A percentile compares a stretch with the other conserved stretches of the same genome.
Conservation (phyloP, 2,888 invertebrate genomes). For the Terebella lapidaria region DNA sequence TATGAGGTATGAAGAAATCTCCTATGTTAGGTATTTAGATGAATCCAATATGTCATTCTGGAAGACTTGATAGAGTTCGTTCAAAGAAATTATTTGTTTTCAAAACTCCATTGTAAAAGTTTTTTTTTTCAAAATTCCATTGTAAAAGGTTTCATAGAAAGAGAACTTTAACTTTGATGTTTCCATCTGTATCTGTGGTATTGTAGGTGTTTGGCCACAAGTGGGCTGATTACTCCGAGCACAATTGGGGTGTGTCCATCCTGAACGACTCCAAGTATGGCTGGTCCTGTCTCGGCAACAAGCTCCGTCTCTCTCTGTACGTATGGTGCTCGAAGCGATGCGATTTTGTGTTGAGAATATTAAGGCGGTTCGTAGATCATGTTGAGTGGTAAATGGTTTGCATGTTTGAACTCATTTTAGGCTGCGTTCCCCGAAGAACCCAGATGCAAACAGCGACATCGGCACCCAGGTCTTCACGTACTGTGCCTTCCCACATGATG, state of each 20-base stretch:
- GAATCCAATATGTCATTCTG: no score
- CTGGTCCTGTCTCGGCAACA: slow-evolving; percentile 52
- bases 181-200: no score
- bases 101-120: no score
- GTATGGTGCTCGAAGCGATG: slow-evolving; percentile 15
- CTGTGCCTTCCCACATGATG: slow-evolving; percentile 25
- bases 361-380: neutral
- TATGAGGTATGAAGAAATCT: slow-evolving; percentile 54
- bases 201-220: slow-evolving; percentile 57
- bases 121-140: no score
- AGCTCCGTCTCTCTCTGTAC: slow-evolving; percentile 53
- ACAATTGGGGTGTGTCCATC: slow-evolving; percentile 54
- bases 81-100: no score
- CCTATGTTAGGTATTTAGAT: no score
- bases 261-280: slow-evolving; percentile 58
- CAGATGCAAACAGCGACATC: slow-evolving; percentile 57
- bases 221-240: slow-evolving; percentile 57
- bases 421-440: slow-evolving; percentile 55
- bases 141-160: no score
- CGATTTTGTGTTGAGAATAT: neutral
- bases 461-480: slow-evolving; percentile 54
- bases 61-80: no score
- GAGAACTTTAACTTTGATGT: no score
- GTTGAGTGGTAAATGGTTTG: neutral
- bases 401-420: slow-evolving; percentile 27